A percentile compares a stretch with the other conserved stretches of the same genome.
Evolutionary conservation across 2,888 invertebrate species (phyloP).

Genomic region (Platerodrilus igneus): DNA sequence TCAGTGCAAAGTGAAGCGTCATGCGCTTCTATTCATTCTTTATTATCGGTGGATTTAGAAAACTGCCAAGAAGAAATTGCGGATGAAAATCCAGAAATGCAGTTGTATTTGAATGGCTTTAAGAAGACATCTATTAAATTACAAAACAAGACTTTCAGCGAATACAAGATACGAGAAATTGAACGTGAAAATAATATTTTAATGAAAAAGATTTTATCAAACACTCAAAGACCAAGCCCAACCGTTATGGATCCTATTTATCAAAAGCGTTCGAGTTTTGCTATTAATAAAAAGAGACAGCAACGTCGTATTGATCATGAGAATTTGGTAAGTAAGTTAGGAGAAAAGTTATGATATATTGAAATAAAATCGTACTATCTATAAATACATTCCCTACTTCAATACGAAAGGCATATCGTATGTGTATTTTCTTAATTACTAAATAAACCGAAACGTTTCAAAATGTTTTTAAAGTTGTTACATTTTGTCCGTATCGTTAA

Average conservation of each 20-base stretch:
- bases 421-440: too few species aligned
- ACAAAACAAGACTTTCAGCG: slow-evolving; percentile 31
- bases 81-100: slow-evolving; percentile 7
- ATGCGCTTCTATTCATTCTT: too few species aligned
- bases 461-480: too few species aligned
- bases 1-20: too few species aligned
- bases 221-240: slow-evolving; percentile 27
- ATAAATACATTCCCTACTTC: too few species aligned
- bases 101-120: background rate
- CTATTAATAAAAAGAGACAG: slow-evolving; percentile 32
- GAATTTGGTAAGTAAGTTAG: slow-evolving; percentile 30
- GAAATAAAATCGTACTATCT: too few species aligned
- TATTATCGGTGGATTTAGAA: too few species aligned
- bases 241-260: slow-evolving; percentile 15
- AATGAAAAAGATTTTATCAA: slow-evolving; percentile 33
- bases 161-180: slow-evolving; percentile 30
- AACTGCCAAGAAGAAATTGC: slow-evolving; percentile 1
- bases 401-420: too few species aligned
- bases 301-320: slow-evolving; percentile 34
- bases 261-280: slow-evolving; percentile 28
- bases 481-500: too few species aligned
- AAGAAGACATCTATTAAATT: too few species aligned
- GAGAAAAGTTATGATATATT: too few species aligned
- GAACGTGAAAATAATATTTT: slow-evolving; percentile 31
- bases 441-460: too few species aligned